These are phyloP conservation scores for Megaceryle alcyon DNA, from an alignment of 2,797 vertebrate species.

Conservation along the genomic window DNA sequence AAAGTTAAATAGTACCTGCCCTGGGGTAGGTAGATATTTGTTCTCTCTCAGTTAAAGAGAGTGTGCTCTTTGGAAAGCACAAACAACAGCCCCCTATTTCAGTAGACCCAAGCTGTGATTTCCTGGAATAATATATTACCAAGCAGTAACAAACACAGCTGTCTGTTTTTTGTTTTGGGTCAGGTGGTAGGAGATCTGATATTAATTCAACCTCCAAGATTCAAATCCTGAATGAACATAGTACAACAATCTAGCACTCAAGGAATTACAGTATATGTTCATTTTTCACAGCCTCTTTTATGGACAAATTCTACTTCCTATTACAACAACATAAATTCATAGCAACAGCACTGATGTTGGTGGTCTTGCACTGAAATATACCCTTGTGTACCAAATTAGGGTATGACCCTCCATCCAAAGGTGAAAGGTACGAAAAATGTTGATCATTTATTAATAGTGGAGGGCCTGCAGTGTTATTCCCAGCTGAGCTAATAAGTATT, in stretches of 20 bases:
- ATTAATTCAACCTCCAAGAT: not conserved
- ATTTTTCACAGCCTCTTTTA: slow-evolving; percentile 8
- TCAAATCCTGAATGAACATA: slow-evolving; percentile 21
- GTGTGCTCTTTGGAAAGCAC: not conserved
- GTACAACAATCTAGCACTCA: not conserved
- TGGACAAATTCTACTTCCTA: not conserved
- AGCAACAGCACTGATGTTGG: not conserved
- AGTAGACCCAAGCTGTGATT: slow-evolving; percentile 10
- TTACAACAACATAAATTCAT: not conserved
- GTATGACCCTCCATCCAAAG: not conserved
- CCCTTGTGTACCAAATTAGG: not conserved
- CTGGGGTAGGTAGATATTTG: not conserved
- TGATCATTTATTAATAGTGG: not conserved
- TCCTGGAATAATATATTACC: slow-evolving; percentile 46
- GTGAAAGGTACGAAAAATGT: not conserved
- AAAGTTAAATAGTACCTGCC: not conserved
- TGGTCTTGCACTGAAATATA: not conserved
- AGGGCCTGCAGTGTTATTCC: not conserved
- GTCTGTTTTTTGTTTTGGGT: slow-evolving; percentile 27
- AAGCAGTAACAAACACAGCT: slow-evolving; percentile 58
- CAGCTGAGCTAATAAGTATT: not conserved
- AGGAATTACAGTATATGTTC: not conserved
- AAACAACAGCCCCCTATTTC: slow-evolving; percentile 12
- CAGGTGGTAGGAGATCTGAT: slow-evolving; percentile 35
- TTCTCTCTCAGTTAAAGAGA: not conserved